Percentiles rank a stretch among this genome's conserved stretches.
phyloP scores from a whole-genome alignment of 2,113 vertebrate species.

The Microcebus tavaratra region DNA sequence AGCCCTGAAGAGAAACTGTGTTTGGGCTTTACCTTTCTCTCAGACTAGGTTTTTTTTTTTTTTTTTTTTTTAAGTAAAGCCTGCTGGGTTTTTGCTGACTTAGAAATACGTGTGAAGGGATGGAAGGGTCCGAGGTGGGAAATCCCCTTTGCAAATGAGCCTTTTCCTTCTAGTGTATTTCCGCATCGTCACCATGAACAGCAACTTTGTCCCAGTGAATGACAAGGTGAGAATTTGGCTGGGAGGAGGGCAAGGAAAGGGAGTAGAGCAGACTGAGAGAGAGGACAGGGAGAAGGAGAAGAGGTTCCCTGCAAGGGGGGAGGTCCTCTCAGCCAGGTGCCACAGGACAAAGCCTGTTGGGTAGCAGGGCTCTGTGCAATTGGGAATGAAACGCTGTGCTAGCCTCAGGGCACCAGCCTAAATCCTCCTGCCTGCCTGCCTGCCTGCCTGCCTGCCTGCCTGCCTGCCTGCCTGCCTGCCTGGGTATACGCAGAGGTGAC shows the following conservation, averaged over 20 bases:
- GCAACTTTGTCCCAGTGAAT: constrained; percentile 41
- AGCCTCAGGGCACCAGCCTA: neutral
- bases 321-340: neutral
- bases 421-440: neutral
- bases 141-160: neutral
- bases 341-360: no score
- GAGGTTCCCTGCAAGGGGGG: neutral
- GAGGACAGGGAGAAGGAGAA: neutral
- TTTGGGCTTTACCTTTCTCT: neutral
- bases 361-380: neutral
- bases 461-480: neutral
- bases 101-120: neutral
- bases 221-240: constrained; percentile 49
- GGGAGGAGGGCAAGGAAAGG: constrained; percentile 37
- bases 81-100: constrained; percentile 33
- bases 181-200: constrained; percentile 34
- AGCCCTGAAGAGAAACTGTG: neutral
- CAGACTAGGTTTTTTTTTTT: neutral
- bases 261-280: no score
- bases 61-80: neutral
- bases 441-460: no score
- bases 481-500: neutral
- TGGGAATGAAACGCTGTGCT: neutral
- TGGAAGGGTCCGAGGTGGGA: neutral
- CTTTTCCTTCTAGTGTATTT: constrained; percentile 19